Base-by-base conservation (phyloP, 1,140 invertebrate genomes). In the Sycophila sp. region DNA sequence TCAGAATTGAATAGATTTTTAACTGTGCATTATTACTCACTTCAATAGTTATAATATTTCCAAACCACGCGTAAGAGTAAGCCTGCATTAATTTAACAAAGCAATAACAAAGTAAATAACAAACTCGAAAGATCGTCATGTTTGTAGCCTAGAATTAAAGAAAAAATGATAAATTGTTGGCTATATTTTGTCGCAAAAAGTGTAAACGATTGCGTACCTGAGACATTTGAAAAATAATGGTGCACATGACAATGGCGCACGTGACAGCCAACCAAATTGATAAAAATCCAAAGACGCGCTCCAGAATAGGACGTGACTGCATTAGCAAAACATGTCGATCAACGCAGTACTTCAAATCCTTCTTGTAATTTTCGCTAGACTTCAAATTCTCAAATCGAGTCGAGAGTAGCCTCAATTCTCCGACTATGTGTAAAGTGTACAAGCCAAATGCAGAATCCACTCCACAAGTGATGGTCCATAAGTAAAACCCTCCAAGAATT, bases 391-490 rank as follows among this genome's bases (percentile, higher is more conserved):
- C 4, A 17, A 34, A 55, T 17, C 22, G n/a, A 4, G 4, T 1
- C 5, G n/a, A 62, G 60, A 56, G 71, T 51, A 24, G 73, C 30
- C 30, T 62, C 55, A 40, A 53, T 68, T 73, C 60, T 24, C 63
- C 72, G 6, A 55, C 26, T 13, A 80, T 76, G 62, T 78, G 79
- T 47, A 77, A 75, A 24, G 75, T 30, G 11, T 75, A 73, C 15
- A 76, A 62, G 7, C 72, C 71, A 56, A 77, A 81, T 5, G 75
- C 24, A 4, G 73, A 67, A 26, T 81, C 79, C 2, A 75, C 73
- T 2, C 77, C 73, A 2, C 26, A 40, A 8, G 75, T 77, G 10
- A 76, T 45, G 10, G 15, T 56, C 26, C 60, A 55, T 2, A 58
- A 8, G 19, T 38, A 38, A 19, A 40, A 22, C 7, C 32, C 34